A percentile compares a stretch with the other conserved stretches of the same genome.
These are phyloP conservation scores for Scolanthus callimorphus DNA, from an alignment of 92 coral and sea anemone genomes.

Conservation along the genomic window DNA sequence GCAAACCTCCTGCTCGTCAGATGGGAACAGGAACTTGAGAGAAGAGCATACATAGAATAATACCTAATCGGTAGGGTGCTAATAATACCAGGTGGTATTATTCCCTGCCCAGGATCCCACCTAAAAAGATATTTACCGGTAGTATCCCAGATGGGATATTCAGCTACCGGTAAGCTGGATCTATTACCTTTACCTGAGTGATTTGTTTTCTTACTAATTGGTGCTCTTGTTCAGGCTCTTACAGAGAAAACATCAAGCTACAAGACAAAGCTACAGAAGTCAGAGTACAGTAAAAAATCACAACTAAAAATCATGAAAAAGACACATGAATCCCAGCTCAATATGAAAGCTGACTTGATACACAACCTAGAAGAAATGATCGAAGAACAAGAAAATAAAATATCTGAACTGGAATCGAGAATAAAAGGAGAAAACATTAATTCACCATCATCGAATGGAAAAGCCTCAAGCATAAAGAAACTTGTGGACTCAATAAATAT, in stretches of 20 bases:
- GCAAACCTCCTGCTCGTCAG: too few species aligned
- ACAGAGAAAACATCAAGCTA: constrained; percentile 85
- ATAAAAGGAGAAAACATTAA: constrained; percentile 54
- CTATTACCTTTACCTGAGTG: too few species aligned
- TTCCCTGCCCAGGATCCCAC: too few species aligned
- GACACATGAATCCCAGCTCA: constrained; percentile 83
- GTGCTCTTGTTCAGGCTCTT: too few species aligned
- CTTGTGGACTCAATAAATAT: constrained; percentile 83
- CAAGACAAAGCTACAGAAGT: constrained; percentile 71
- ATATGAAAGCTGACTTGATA: constrained; percentile 83
- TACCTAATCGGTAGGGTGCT: too few species aligned
- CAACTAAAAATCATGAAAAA: constrained; percentile 94
- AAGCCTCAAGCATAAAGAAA: constrained; percentile 70
- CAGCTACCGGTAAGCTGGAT: too few species aligned
- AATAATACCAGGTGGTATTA: too few species aligned
- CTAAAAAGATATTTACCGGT: too few species aligned
- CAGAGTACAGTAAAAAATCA: constrained; percentile 85
- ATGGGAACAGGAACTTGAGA: too few species aligned
- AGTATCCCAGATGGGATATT: too few species aligned
- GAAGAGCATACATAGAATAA: too few species aligned
- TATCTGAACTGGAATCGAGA: constrained; percentile 59
- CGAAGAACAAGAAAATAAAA: constrained; percentile 79
- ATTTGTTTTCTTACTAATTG: too few species aligned
- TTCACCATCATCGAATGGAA: constrained; percentile 22
- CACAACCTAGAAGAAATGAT: constrained; percentile 79